A percentile compares a stretch with the other conserved stretches of the same genome.
Conservation (phyloP, 2,797 vertebrate genomes). For the Eulemur rubriventer region DNA sequence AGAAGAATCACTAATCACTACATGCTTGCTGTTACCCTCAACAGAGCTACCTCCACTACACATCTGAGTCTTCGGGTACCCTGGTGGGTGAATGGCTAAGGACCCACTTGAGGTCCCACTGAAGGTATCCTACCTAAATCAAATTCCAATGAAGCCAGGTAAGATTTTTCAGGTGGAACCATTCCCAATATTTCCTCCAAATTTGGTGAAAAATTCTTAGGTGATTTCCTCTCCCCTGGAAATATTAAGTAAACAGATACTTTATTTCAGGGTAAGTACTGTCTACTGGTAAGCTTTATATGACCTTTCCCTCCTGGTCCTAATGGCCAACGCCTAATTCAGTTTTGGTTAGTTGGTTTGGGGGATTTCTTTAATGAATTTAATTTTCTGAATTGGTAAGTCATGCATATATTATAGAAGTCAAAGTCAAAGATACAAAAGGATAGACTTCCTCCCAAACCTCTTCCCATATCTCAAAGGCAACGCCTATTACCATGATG, state of each 20-base stretch:
- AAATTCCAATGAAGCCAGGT: background rate
- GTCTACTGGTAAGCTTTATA: background rate
- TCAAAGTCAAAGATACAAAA: background rate
- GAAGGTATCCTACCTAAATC: background rate
- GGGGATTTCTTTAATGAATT: background rate
- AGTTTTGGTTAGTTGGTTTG: background rate
- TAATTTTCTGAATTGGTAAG: background rate
- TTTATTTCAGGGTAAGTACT: background rate
- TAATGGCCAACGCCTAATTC: background rate
- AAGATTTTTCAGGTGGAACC: background rate
- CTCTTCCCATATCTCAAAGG: background rate
- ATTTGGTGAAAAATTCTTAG: background rate
- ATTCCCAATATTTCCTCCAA: background rate
- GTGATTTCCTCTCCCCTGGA: background rate
- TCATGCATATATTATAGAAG: background rate
- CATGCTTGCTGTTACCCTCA: background rate
- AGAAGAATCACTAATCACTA: background rate
- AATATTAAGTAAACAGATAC: background rate
- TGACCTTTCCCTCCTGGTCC: background rate
- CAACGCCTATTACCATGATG: background rate
- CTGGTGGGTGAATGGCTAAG: background rate
- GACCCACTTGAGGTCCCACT: background rate
- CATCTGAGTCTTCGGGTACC: background rate
- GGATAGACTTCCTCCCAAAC: background rate
- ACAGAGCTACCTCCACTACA: background rate